These are phyloP conservation scores for Leptopilina clavipes DNA, from an alignment of 1,140 invertebrate species.

Conservation along the genomic window DNA sequence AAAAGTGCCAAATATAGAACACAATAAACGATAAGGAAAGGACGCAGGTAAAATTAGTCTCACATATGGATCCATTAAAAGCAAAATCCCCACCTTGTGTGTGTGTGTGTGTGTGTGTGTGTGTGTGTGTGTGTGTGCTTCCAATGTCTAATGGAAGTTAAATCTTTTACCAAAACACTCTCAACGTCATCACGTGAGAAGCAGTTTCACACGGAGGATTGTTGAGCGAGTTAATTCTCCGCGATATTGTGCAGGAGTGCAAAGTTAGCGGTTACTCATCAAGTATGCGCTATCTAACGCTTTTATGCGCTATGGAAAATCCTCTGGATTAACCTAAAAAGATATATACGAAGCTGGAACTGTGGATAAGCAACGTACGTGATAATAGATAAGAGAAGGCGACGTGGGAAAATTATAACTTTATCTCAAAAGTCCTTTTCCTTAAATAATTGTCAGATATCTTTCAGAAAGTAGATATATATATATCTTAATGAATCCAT, in stretches of 20 bases:
- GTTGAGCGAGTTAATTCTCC: conserved; percentile 41
- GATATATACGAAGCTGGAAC: conserved; percentile 8
- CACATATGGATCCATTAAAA: conserved; percentile 38
- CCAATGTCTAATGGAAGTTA: conserved; percentile 42
- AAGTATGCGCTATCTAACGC: conserved; percentile 43
- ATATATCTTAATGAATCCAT: too few relatives aligned
- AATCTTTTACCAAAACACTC: conserved; percentile 43
- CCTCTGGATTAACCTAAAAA: conserved; percentile 1
- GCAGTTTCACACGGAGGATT: background rate
- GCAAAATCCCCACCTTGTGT: background rate
- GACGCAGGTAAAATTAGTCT: background rate
- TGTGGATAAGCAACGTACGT: conserved; percentile 27
- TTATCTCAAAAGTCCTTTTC: too few relatives aligned
- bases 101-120: too few relatives aligned
- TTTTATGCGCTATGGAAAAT: conserved; percentile 23
- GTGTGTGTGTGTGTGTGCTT: too few relatives aligned
- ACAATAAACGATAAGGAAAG: too few relatives aligned
- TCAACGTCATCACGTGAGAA: background rate
- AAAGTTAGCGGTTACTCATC: conserved; percentile 48
- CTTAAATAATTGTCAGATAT: too few relatives aligned
- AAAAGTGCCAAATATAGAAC: too few relatives aligned
- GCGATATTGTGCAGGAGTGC: conserved; percentile 45
- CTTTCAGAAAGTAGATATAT: too few relatives aligned
- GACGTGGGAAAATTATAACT: too few relatives aligned
- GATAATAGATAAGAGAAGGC: conserved; percentile 23